Conservation (phyloP, 2,113 vertebrate genomes). For the Damaliscus lunatus region DNA sequence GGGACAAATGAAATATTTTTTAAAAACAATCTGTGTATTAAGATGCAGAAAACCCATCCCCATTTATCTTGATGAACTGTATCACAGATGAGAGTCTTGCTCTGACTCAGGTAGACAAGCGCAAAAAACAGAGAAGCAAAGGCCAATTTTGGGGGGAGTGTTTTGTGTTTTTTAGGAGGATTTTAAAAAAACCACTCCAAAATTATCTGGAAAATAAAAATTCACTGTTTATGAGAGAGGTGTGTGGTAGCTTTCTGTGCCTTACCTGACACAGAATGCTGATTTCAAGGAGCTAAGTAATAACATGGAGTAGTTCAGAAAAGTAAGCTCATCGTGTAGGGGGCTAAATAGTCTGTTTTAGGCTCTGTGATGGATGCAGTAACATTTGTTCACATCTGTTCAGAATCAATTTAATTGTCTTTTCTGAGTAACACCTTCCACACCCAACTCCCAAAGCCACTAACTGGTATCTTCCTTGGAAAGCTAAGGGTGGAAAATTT, state of each 20-base stretch:
- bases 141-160: neutral
- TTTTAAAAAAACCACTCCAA: neutral
- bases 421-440: conserved; percentile 47
- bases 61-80: neutral
- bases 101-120: neutral
- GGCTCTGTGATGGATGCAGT: neutral
- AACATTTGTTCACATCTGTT: conserved; percentile 23
- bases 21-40: neutral
- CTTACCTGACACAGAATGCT: neutral
- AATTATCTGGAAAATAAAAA: conserved; percentile 12
- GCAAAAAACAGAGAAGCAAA: neutral
- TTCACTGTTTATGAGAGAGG: neutral
- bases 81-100: neutral
- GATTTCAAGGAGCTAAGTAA: conserved; percentile 9
- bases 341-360: neutral
- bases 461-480: conserved; percentile 68
- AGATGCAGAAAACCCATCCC: neutral
- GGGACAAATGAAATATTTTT: conserved; percentile 14
- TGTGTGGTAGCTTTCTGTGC: neutral
- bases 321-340: neutral
- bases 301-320: neutral
- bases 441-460: conserved; percentile 33
- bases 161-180: neutral
- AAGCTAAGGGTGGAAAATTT: conserved; percentile 70
- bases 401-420: conserved; percentile 42